Evolutionary conservation across 2,888 invertebrate species (phyloP).

Genomic region (Epirrhoe tristata): DNA sequence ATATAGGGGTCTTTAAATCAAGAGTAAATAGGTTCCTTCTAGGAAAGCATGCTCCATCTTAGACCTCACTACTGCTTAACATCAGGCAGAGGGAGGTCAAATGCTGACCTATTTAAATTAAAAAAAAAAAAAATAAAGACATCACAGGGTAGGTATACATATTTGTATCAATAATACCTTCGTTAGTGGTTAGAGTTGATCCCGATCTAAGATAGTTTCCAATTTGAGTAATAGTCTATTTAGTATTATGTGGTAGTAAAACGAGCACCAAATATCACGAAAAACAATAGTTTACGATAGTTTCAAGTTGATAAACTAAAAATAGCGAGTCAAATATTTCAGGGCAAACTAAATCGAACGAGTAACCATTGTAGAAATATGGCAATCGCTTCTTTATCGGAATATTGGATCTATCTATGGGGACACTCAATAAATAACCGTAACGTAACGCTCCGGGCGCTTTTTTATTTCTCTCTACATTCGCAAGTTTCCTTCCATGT

Average conservation of each 20-base stretch:
- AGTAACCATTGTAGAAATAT: constrained; percentile 37
- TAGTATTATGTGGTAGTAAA: background rate
- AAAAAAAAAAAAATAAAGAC: no score
- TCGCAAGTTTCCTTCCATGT: constrained; percentile 36
- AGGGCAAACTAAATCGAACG: constrained; percentile 33
- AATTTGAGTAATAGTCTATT: background rate
- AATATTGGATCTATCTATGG: constrained; percentile 44
- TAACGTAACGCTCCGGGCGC: constrained; percentile 37
- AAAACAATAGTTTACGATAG: background rate
- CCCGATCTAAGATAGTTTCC: no score
- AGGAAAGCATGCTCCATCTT: no score
- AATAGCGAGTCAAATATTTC: constrained; percentile 22
- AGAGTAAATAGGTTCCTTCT: no score
- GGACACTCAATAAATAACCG: constrained; percentile 45
- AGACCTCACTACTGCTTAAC: no score
- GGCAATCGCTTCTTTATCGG: constrained; percentile 37
- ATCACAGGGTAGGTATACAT: no score
- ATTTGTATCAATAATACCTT: no score
- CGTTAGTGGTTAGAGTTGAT: no score
- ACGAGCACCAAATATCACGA: background rate
- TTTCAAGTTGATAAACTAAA: background rate
- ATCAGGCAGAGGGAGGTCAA: no score
- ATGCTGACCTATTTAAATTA: no score
- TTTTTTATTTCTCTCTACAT: constrained; percentile 38
- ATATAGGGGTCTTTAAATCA: no score